These are phyloP conservation scores for Sinopyrophorus schimmeli DNA, from an alignment of 2,888 invertebrate genomes.

Conservation along the genomic window DNA sequence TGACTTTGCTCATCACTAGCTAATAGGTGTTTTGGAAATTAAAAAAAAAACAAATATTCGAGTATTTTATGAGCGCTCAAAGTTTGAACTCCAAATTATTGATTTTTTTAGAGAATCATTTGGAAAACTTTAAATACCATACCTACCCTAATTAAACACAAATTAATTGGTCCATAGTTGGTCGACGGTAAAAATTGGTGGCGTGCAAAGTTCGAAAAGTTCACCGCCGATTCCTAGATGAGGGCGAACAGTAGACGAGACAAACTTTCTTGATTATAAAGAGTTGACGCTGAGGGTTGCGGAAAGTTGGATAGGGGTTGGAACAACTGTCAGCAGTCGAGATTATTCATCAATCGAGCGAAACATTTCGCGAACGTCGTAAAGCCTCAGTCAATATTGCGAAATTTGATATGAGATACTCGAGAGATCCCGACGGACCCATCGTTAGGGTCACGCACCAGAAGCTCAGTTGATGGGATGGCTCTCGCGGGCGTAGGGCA, in stretches of 20 bases:
- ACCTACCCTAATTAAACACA: too few species aligned
- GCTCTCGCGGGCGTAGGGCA: conserved; percentile 28
- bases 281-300: conserved; percentile 14
- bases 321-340: conserved; percentile 32
- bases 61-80: too few species aligned
- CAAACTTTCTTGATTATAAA: conserved; percentile 16
- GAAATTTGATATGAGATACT: conserved; percentile 35
- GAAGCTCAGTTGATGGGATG: conserved; percentile 29
- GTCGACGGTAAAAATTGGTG: too few species aligned
- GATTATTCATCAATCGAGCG: conserved; percentile 38
- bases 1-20: too few species aligned
- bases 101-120: too few species aligned
- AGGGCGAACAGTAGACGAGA: background rate
- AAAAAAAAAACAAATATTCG: too few species aligned
- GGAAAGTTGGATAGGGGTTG: conserved; percentile 17
- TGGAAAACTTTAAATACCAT: too few species aligned
- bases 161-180: too few species aligned
- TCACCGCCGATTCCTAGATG: background rate
- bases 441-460: conserved; percentile 36
- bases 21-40: too few species aligned
- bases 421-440: conserved; percentile 32
- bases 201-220: too few species aligned
- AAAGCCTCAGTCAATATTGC: conserved; percentile 32
- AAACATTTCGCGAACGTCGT: conserved; percentile 29
- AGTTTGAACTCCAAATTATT: too few species aligned